These are phyloP conservation scores for Nothocercus nigrocapillus DNA, from an alignment of 2,113 vertebrate genomes.

Conservation along the genomic window DNA sequence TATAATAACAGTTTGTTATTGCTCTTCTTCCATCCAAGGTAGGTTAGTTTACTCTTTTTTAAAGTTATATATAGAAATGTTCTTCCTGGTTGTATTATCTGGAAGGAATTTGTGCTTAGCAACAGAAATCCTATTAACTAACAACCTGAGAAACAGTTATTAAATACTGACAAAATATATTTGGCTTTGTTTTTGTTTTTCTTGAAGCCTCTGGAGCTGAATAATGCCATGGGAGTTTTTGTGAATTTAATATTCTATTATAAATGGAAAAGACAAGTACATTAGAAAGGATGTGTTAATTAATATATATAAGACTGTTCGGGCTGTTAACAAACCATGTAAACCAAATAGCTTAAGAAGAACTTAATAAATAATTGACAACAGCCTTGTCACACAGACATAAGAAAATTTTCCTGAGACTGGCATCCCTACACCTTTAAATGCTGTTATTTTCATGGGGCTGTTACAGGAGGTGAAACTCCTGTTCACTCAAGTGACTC, in stretches of 20 bases:
- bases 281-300: background rate
- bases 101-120: background rate
- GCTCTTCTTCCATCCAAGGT: background rate
- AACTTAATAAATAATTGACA: background rate
- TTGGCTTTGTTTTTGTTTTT: background rate
- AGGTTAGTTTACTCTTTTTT: background rate
- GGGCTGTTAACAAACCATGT: background rate
- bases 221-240: background rate
- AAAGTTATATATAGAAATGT: background rate
- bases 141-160: background rate
- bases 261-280: background rate
- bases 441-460: background rate
- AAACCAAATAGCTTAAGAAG: background rate
- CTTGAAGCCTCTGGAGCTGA: background rate
- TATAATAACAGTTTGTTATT: background rate
- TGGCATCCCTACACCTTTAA: background rate
- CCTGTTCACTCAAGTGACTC: background rate
- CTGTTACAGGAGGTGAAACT: background rate
- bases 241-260: background rate
- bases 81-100: background rate
- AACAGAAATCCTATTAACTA: background rate
- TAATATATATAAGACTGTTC: background rate
- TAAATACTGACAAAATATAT: background rate
- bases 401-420: background rate
- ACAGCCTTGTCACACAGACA: background rate